Evolutionary conservation across 2,888 invertebrate species (phyloP).

Genomic region (Synanthedon tipuliformis): DNA sequence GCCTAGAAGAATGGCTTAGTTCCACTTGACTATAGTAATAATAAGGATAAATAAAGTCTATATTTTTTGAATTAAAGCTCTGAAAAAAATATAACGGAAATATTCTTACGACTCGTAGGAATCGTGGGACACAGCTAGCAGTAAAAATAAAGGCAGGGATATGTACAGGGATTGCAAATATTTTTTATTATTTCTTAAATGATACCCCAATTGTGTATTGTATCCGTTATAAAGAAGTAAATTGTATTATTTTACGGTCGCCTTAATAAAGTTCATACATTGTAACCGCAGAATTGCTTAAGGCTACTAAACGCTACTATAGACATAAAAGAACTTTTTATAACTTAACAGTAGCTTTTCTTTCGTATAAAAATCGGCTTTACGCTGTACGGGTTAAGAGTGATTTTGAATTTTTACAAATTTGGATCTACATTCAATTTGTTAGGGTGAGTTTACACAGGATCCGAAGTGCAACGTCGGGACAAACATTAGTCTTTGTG

Average conservation of each 20-base stretch:
- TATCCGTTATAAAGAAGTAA: too few species aligned
- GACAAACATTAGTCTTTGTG: slow-evolving; percentile 65
- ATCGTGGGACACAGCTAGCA: too few species aligned
- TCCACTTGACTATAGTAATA: too few species aligned
- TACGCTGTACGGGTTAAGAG: slow-evolving; percentile 17
- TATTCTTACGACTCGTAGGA: too few species aligned
- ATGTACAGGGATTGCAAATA: too few species aligned
- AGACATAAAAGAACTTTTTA: slow-evolving; percentile 54
- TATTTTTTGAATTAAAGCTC: too few species aligned
- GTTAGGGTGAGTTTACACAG: slow-evolving; percentile 62
- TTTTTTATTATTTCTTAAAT: too few species aligned
- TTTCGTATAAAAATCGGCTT: slow-evolving; percentile 19
- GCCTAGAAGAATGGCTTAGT: too few species aligned
- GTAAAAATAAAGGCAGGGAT: too few species aligned
- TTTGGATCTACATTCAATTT: slow-evolving; percentile 38
- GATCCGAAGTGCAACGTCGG: slow-evolving; percentile 64
- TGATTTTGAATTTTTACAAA: slow-evolving; percentile 8
- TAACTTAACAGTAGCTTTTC: slow-evolving; percentile 29
- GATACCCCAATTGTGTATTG: too few species aligned
- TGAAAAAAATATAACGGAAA: too few species aligned
- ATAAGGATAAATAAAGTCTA: too few species aligned
- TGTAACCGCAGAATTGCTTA: slow-evolving; percentile 52
- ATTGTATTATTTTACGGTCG: slow-evolving; percentile 18
- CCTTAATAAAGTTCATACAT: slow-evolving; percentile 44
- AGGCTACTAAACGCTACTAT: slow-evolving; percentile 65